These are phyloP conservation scores for Eristalis tenax DNA, from an alignment of 2,888 invertebrate species.

Conservation along the genomic window DNA sequence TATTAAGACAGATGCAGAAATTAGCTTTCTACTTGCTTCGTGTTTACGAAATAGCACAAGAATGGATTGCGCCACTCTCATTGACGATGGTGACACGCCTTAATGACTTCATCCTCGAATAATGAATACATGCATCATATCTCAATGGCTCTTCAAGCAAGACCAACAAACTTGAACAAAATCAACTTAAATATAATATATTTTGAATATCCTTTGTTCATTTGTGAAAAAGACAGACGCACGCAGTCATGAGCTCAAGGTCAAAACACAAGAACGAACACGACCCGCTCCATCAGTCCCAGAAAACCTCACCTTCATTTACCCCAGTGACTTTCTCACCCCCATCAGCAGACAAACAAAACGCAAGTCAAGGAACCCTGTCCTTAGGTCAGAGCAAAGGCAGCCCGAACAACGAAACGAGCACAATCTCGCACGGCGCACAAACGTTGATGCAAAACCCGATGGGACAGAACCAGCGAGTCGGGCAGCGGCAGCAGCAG, in stretches of 20 bases:
- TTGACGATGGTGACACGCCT: too few species aligned
- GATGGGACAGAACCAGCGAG: background rate
- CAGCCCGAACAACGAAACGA: conserved; percentile 17
- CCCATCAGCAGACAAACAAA: conserved; percentile 20
- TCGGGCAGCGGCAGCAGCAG: too few species aligned
- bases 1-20: too few species aligned
- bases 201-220: background rate
- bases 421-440: conserved; percentile 14
- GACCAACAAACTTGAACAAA: background rate
- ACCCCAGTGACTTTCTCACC: background rate
- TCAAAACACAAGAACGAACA: background rate
- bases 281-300: background rate
- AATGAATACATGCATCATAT: too few species aligned
- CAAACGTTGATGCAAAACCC: background rate
- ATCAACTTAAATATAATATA: background rate
- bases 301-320: background rate
- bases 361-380: conserved; percentile 54
- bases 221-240: background rate
- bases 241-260: conserved; percentile 4
- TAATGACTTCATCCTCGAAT: too few species aligned
- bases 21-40: too few species aligned
- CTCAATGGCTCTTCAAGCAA: background rate
- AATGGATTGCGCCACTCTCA: too few species aligned
- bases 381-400: conserved; percentile 43
- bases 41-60: too few species aligned